Percentiles rank a stretch among this genome's conserved stretches.
These are phyloP conservation scores for Ceratina calcarata DNA, from an alignment of 1,140 invertebrate genomes.

Conservation along the genomic window DNA sequence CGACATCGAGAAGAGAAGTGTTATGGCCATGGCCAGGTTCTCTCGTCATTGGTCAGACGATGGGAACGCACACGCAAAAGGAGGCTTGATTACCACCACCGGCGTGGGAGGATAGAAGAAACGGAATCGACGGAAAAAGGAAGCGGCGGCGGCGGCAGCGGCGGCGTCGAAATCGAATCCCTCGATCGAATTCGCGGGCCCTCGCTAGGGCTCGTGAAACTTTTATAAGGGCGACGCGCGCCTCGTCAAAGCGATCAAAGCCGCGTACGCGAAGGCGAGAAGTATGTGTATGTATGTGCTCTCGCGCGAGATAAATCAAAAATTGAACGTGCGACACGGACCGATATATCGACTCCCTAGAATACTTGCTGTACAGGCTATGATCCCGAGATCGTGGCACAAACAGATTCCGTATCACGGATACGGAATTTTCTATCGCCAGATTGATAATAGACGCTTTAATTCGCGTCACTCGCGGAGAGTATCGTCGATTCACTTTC, in stretches of 20 bases:
- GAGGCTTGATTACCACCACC: conserved; percentile 46
- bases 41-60: conserved; percentile 45
- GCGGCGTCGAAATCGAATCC: conserved; percentile 50
- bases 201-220: conserved; percentile 53
- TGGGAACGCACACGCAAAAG: conserved; percentile 16
- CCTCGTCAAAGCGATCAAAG: conserved; percentile 62
- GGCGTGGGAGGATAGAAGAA: conserved; percentile 45
- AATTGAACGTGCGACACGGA: conserved; percentile 22
- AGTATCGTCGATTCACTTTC: no score
- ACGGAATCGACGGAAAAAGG: conserved; percentile 27
- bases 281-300: no score
- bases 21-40: conserved; percentile 35
- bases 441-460: no score
- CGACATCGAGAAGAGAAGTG: conserved; percentile 42
- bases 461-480: no score
- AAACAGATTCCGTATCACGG: not conserved
- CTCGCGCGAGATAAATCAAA: conserved; percentile 20
- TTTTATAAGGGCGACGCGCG: conserved; percentile 49
- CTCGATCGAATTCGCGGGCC: conserved; percentile 47
- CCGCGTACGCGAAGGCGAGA: conserved; percentile 12
- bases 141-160: conserved; percentile 24
- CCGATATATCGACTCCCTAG: not conserved
- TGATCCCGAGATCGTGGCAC: no score
- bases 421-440: no score
- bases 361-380: no score